Conservation (phyloP, 2,888 invertebrate species). For the Hoplodrina blanda region DNA sequence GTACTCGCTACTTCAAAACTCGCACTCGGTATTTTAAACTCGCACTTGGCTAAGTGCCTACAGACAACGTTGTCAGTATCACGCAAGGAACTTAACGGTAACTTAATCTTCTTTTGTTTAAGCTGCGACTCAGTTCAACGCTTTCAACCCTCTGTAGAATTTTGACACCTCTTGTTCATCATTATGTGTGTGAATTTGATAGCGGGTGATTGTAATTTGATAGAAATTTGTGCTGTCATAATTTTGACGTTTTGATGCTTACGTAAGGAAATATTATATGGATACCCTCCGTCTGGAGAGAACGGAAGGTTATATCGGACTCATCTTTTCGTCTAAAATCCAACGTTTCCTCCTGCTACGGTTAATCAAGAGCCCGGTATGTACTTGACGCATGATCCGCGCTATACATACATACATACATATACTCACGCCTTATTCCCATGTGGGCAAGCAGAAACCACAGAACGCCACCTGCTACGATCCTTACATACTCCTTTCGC, state of each 20-base stretch:
- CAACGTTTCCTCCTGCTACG: no score
- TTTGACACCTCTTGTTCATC: slow-evolving; percentile 69
- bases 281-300: no score
- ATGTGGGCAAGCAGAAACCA: no score
- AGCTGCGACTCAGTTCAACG: slow-evolving; percentile 66
- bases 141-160: slow-evolving; percentile 65
- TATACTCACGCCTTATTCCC: no score
- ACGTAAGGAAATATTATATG: no score
- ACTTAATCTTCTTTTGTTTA: slow-evolving; percentile 74
- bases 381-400: no score
- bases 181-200: slow-evolving; percentile 62
- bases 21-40: slow-evolving; percentile 27
- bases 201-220: slow-evolving; percentile 37
- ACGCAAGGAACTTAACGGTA: slow-evolving; percentile 62
- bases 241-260: slow-evolving; percentile 29
- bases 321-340: no score
- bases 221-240: slow-evolving; percentile 53
- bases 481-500: no score
- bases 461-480: no score
- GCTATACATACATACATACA: no score
- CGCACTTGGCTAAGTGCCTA: slow-evolving; percentile 41
- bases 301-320: no score
- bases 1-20: slow-evolving; percentile 30
- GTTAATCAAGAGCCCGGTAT: no score
- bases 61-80: slow-evolving; percentile 58